Evolutionary conservation across 2,797 vertebrate species (phyloP).

Genomic region (Chaenodraco wilsoni): DNA sequence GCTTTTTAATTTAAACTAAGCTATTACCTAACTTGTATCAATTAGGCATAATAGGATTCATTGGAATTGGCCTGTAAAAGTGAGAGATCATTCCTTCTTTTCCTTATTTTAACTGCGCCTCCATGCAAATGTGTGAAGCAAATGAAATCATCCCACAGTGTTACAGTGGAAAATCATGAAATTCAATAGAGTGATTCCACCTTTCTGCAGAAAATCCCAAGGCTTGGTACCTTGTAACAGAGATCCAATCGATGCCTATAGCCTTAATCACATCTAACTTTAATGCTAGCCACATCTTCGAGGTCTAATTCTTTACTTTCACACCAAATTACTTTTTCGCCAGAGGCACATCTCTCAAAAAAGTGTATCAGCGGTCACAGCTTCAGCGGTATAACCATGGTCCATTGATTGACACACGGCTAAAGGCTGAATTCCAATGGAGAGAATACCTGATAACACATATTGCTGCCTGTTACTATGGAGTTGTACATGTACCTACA

Average conservation of each 20-base stretch:
- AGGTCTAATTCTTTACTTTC: slow-evolving; percentile 78
- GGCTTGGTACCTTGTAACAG: slow-evolving; percentile 57
- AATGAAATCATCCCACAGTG: slow-evolving; percentile 63
- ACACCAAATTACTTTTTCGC: slow-evolving; percentile 78
- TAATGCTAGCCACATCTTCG: slow-evolving; percentile 71
- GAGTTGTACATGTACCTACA: slow-evolving; percentile 56
- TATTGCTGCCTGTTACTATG: slow-evolving; percentile 28
- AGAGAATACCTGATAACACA: slow-evolving; percentile 30
- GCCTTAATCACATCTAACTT: slow-evolving; percentile 78
- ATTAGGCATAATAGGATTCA: slow-evolving; percentile 62
- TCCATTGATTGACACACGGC: slow-evolving; percentile 70
- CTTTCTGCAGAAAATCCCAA: slow-evolving; percentile 60
- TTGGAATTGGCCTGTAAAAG: slow-evolving; percentile 32
- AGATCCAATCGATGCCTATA: slow-evolving; percentile 75
- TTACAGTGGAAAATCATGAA: slow-evolving; percentile 63
- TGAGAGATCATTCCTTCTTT: slow-evolving; percentile 29
- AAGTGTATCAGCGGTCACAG: slow-evolving; percentile 62
- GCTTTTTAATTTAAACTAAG: slow-evolving; percentile 77
- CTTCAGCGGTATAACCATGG: slow-evolving; percentile 45
- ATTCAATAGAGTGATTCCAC: slow-evolving; percentile 51
- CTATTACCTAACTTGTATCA: slow-evolving; percentile 70
- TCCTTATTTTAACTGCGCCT: slow-evolving; percentile 6
- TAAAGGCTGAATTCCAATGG: slow-evolving; percentile 53
- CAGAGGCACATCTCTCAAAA: slow-evolving; percentile 54
- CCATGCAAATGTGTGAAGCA: slow-evolving; percentile 60